Base-by-base conservation (phyloP, 2,113 vertebrate genomes). In the Hippocampus guttulatus region DNA sequence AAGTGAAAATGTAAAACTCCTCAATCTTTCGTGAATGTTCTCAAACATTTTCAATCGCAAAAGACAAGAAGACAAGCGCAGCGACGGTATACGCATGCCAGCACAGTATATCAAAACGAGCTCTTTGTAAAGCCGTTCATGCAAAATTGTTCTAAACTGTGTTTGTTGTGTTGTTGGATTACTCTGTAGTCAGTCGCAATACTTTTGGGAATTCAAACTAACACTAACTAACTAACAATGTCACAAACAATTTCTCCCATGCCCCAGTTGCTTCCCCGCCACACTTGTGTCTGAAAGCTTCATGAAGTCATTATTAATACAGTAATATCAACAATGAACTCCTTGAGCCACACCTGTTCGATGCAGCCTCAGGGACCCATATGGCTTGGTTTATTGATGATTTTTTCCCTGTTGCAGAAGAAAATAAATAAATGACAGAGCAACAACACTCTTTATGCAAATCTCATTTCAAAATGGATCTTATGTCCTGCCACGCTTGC, bases 391-490 rank as follows among this genome's bases (percentile, higher is more conserved):
- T 81, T 58, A 67, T 79, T 75, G 64, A 23, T 54, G 69, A 54
- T 64, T 78, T 40, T 38, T 38, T 33, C 4, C 33, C 57, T 23
- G 58, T 55, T 57, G 45, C n/a, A 45, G 76, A 73, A 65, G 75
- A 51, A 82, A 83, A 88, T 80, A 81, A 87, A 90, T 83, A 85
- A 86, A 68, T 82, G 81, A 84, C 77, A 52, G 77, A 86, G 80
- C 79, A 73, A 79, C 80, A 74, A 80, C 73, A 83, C 81, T 86
- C 75, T 82, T 90, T 86, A 89, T 88, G 86, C 83, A 87, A 91
- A 92, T 89, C 86, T 83, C 79, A 78, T 91, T 89, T 87, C 79
- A 73, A 38, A 84, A 82, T 81, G 81, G 79, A n/a, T 90, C 85
- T 88, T 79, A 81, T 57, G 78, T 76, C 80, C 80, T 71, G 80